Evolutionary conservation across 37 sponge, comb jelly and placozoan species (phyloP).

Genomic region (Chondrilla cf. caribensis): DNA sequence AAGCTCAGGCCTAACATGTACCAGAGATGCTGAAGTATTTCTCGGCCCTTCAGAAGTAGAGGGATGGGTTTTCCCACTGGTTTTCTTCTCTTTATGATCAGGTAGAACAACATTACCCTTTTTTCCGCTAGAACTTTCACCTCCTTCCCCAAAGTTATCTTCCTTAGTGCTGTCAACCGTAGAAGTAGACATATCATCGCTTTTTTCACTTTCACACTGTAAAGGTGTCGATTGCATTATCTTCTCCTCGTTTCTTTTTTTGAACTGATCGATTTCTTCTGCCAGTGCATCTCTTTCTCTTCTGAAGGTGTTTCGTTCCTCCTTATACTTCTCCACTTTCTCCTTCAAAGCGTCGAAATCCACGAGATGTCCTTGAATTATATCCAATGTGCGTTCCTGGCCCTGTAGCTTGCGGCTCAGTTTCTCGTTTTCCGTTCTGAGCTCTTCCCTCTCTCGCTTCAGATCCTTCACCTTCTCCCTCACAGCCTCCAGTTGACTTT

Average conservation of each 20-base stretch:
- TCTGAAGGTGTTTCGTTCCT: not conserved
- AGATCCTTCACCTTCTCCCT: not conserved
- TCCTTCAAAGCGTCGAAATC: not conserved
- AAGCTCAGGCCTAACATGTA: not conserved
- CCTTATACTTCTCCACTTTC: not conserved
- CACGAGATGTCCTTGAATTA: constrained; percentile 18
- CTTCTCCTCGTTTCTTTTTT: not conserved
- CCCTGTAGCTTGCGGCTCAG: not conserved
- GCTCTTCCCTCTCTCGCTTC: constrained; percentile 3
- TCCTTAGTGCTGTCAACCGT: not conserved
- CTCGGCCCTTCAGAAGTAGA: not conserved
- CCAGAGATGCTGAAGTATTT: not conserved
- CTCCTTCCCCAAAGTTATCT: not conserved
- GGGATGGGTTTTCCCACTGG: not conserved
- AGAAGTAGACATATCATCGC: not conserved
- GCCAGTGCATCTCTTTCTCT: not conserved
- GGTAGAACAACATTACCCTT: not conserved
- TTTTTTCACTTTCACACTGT: not conserved
- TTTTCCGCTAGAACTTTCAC: not conserved
- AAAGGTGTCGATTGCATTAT: not conserved
- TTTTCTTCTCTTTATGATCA: no score
- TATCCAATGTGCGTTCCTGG: constrained; percentile 2
- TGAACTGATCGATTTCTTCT: not conserved
- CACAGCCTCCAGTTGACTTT: not conserved
- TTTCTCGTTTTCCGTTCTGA: constrained; percentile 18